Percentiles rank a stretch among this genome's conserved stretches.
These are phyloP conservation scores for Dolichopus griseipennis DNA, from an alignment of 2,888 invertebrate species.

Conservation along the genomic window DNA sequence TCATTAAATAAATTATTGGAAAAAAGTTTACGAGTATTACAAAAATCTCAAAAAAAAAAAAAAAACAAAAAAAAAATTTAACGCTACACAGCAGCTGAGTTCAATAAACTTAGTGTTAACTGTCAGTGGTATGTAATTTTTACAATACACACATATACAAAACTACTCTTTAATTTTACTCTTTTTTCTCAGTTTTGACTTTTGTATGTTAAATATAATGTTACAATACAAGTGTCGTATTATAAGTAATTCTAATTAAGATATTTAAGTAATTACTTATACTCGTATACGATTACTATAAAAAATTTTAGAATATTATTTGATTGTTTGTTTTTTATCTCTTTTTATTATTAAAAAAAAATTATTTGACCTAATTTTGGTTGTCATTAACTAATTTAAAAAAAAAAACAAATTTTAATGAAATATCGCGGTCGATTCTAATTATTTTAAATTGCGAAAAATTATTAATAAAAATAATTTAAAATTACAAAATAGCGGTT, in stretches of 20 bases:
- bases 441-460: no score
- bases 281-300: no score
- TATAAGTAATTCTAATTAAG: no score
- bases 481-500: no score
- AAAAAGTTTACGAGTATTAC: no score
- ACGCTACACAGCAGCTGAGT: not conserved
- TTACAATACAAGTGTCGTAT: not conserved
- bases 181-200: not conserved
- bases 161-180: not conserved
- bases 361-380: not conserved
- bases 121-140: not conserved
- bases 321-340: no score
- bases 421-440: no score
- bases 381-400: constrained; percentile 2
- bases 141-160: not conserved
- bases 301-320: no score
- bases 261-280: no score
- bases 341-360: not conserved
- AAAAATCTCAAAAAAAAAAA: no score
- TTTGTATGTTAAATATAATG: not conserved
- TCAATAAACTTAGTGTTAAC: not conserved
- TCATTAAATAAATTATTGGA: not conserved
- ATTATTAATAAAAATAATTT: no score
- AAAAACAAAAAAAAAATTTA: no score
- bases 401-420: not conserved